Base-by-base conservation (phyloP, 2,888 invertebrate species). In the Anticlea derivata region DNA sequence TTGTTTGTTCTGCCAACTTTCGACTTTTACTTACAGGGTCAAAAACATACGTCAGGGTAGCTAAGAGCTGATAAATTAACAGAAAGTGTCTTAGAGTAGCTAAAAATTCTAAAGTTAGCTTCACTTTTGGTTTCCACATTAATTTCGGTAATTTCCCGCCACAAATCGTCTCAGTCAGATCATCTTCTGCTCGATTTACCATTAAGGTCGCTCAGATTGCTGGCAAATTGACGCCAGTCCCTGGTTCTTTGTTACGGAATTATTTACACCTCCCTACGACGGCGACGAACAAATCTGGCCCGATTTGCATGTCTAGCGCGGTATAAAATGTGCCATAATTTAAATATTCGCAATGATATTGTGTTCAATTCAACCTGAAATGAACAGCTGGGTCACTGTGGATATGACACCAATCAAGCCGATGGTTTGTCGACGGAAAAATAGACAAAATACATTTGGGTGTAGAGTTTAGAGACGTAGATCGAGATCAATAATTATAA, bases 131-230 rank as follows among this genome's bases (percentile, higher is more conserved):
- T 23, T 7, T 23, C 5, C 23, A 23, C 5, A 23, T 12, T 1
- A 12, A 30, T 5, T 30, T 22, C 7, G 10, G 20, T 10, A 8
- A 22, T 20, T 27, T 44, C 26, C 7, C 2, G 22, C 7, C 35
- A n/a, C 20, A 29, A 44, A 44, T 22, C 22, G 11, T 37, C 24
- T 22, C 34, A 45, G 44, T 20, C 27, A 35, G 50, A 24, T 27
- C 26, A 43, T 38, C 37, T 49, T 37, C 43, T 27, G 54, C 45
- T 34, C 50, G 50, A 50, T 58, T 58, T 56, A 48, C 43, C 49
- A 50, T 46, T 31, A 45, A 52, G 45, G 54, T 41, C 48, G 41
- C 35, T n/a, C 48, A 27, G 48, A 50, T 47, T 40, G 29, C 22
- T 26, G 40, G 39, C 37, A 23, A 53, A 51, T 47, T 40, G 55